phyloP scores from a whole-genome alignment of 2,797 vertebrate genomes.

The Eutrigla gurnardus region DNA sequence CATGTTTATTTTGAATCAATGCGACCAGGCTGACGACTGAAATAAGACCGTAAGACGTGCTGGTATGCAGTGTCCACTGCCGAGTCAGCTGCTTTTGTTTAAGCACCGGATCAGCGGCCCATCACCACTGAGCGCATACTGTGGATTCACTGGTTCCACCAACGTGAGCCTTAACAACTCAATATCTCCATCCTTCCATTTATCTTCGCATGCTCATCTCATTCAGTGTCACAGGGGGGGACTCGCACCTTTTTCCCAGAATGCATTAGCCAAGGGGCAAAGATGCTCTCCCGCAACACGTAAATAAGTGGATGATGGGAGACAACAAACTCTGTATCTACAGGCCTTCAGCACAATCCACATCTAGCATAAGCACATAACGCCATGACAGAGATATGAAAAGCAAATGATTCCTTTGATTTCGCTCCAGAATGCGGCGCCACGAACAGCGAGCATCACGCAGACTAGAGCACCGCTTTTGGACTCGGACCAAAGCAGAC shows the following conservation, averaged over 20 bases:
- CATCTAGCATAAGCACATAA: constrained; percentile 12
- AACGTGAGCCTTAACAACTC: constrained; percentile 8
- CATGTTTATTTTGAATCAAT: not conserved
- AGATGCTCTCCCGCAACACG: not conserved
- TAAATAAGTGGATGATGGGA: constrained; percentile 22
- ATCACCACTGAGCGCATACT: constrained; percentile 24
- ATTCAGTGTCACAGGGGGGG: constrained; percentile 13
- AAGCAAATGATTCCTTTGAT: constrained; percentile 22
- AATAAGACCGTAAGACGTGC: constrained; percentile 8
- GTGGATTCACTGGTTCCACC: constrained; percentile 24
- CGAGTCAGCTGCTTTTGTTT: constrained; percentile 46
- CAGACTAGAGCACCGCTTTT: constrained; percentile 31
- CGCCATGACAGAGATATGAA: constrained; percentile 20
- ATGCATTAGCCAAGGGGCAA: constrained; percentile 26
- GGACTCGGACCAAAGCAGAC: constrained; percentile 47
- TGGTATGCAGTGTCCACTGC: constrained; percentile 34
- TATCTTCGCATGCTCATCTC: constrained; percentile 22
- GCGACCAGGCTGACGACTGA: constrained; percentile 13
- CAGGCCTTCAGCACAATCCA: constrained; percentile 11
- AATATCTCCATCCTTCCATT: constrained; percentile 21
- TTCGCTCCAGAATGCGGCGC: constrained; percentile 31
- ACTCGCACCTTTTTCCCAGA: constrained; percentile 37
- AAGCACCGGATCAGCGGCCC: constrained; percentile 34
- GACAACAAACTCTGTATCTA: constrained; percentile 19
- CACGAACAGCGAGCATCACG: constrained; percentile 11